Base-by-base conservation (phyloP, 2,888 invertebrate species). In the Chouioia cunea region DNA sequence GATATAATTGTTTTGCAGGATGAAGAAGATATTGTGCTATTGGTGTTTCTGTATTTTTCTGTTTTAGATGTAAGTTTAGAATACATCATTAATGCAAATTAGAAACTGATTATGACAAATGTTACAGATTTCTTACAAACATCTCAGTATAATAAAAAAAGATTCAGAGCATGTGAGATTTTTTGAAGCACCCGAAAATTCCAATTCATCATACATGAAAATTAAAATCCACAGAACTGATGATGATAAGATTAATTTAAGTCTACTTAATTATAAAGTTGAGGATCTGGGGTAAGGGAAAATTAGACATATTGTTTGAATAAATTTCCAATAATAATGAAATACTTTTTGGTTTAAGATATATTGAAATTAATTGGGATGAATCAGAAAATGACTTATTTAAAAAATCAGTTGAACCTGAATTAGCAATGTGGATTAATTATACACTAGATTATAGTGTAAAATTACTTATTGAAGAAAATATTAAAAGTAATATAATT, bases 131-230 rank as follows among this genome's bases (percentile, higher is more conserved):
- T 48, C 60, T 65, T 72, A 72, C 48, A 72, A 72, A 65, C 60
- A 68, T 27, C 56, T 72, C 16, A 72, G 68, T 57, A 72, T 72
- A 57, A 59, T 56, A 1, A 68, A 22, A 60, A 72, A 72, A 68
- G 57, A 68, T 65, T 56, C 16, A 36, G 72, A 72, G 47, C 14
- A 72, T 16, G 52, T 47, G 52, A 68, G 65, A 54, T 57, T 59
- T 52, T 65, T 69, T 62, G 72, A 69, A 69, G 65, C 65, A 36
- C 72, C 72, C 46, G 72, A 72, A 58, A 72, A 72, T 69, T 72
- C 68, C n/a, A 72, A 72, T 72, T 68, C 72, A 46, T 72, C 72
- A 14, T 69, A 58, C 20, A 56, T 72, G 57, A 72, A 72, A 57
- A 65, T 72, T 2, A 72, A 65, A 12, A 62, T 72, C 50, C 50